Evolutionary conservation across 2,113 vertebrate species (phyloP).

Genomic region (Lepus timidus): DNA sequence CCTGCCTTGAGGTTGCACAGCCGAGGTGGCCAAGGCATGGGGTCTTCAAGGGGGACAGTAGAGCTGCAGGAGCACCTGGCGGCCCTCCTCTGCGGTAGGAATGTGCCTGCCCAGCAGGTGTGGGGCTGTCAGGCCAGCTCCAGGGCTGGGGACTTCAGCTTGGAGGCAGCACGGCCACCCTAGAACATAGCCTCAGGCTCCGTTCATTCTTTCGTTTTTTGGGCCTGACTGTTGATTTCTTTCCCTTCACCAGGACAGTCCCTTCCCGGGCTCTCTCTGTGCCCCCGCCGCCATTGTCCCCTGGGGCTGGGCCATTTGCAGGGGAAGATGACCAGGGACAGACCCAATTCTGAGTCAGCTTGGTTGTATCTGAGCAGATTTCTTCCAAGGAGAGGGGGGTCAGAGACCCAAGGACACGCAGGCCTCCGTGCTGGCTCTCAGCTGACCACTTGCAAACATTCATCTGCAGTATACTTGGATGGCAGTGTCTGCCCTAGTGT

Average conservation of each 20-base stretch:
- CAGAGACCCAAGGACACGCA: no score
- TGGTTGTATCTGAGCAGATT: not conserved
- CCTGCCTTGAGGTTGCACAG: not conserved
- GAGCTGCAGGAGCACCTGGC: not conserved
- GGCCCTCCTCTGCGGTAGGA: not conserved
- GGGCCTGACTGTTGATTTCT: no score
- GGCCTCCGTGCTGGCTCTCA: no score
- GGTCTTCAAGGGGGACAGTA: not conserved
- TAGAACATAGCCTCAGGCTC: not conserved
- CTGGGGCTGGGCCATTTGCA: no score
- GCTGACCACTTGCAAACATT: not conserved
- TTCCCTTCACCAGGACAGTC: not conserved
- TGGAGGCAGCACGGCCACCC: not conserved
- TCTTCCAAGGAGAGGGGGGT: not conserved
- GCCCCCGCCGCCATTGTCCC: not conserved
- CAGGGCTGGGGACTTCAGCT: not conserved
- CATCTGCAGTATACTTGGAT: not conserved
- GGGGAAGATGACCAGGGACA: not conserved
- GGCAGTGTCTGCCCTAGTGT: not conserved
- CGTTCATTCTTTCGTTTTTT: not conserved
- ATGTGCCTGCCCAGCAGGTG: rapidly evolving
- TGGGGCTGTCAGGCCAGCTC: rapidly evolving
- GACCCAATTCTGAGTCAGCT: not conserved
- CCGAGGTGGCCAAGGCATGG: not conserved
- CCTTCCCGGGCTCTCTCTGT: not conserved